These are phyloP conservation scores for Eurystomus gularis DNA, from an alignment of 2,113 vertebrate species.

Conservation along the genomic window DNA sequence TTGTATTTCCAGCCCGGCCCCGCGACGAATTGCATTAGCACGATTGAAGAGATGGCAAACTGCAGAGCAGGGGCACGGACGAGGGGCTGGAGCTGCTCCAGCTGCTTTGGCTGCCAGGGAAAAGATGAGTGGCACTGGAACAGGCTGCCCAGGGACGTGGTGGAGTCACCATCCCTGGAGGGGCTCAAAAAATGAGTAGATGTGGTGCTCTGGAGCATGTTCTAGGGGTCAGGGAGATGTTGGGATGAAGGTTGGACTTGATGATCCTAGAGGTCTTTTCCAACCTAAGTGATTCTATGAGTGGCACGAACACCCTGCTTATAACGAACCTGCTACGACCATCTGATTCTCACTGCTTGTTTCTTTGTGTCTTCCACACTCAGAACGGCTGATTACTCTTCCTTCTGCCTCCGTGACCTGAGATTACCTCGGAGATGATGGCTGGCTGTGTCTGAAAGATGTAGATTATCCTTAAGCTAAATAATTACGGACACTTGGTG, in stretches of 20 bases:
- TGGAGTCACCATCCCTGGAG: too few species aligned
- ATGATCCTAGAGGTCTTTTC: too few species aligned
- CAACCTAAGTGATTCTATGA: too few species aligned
- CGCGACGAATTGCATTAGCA: neutral
- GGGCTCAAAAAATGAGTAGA: too few species aligned
- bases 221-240: too few species aligned
- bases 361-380: slow-evolving; percentile 68
- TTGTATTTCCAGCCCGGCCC: neutral
- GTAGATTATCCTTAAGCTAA: slow-evolving; percentile 57
- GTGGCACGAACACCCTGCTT: neutral
- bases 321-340: neutral
- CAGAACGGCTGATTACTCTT: slow-evolving; percentile 58
- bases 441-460: slow-evolving; percentile 49
- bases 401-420: slow-evolving; percentile 52
- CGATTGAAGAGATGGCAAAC: neutral
- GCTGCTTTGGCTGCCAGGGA: neutral
- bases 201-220: too few species aligned
- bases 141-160: too few species aligned
- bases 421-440: slow-evolving; percentile 43
- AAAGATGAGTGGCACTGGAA: neutral
- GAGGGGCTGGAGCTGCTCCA: neutral
- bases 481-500: slow-evolving; percentile 21
- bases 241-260: too few species aligned
- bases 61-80: neutral
- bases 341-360: slow-evolving; percentile 50